These are phyloP conservation scores for Argyresthia albistria DNA, from an alignment of 2,888 invertebrate genomes.

Conservation along the genomic window DNA sequence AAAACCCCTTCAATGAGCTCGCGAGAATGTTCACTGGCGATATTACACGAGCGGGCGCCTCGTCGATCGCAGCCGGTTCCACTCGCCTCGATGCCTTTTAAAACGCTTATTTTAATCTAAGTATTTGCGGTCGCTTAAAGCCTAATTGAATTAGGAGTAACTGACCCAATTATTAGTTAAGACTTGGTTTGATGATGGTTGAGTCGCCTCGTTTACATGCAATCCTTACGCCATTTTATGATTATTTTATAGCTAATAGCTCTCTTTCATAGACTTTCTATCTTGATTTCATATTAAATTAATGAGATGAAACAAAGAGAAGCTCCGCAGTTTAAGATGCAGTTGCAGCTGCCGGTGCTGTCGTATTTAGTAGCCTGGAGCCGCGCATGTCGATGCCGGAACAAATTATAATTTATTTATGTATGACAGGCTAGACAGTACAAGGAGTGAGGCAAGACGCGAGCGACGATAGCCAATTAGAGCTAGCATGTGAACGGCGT, in stretches of 20 bases:
- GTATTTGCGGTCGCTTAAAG: slow-evolving; percentile 32
- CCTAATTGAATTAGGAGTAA: slow-evolving; percentile 39
- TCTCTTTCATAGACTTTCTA: no score
- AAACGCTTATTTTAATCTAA: slow-evolving; percentile 37
- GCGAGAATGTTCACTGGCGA: slow-evolving; percentile 45
- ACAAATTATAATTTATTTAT: slow-evolving; percentile 30
- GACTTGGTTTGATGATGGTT: slow-evolving; percentile 17
- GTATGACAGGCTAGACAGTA: slow-evolving; percentile 17
- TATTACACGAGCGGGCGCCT: slow-evolving; percentile 38
- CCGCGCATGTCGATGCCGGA: slow-evolving; percentile 7
- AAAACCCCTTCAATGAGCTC: slow-evolving; percentile 47
- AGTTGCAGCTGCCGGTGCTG: not conserved
- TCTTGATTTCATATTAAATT: no score
- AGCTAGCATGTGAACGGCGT: slow-evolving; percentile 15
- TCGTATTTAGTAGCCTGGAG: not conserved
- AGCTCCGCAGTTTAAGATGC: no score
- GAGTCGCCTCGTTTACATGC: slow-evolving; percentile 13
- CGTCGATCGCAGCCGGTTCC: slow-evolving; percentile 33
- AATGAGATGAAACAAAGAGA: no score
- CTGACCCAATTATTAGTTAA: no score
- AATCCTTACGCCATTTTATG: no score
- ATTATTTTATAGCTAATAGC: no score
- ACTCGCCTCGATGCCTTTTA: slow-evolving; percentile 32
- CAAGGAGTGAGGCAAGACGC: slow-evolving; percentile 18
- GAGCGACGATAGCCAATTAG: slow-evolving; percentile 31